A percentile compares a stretch with the other conserved stretches of the same genome.
Conservation (phyloP, 2,797 vertebrate genomes). For the Pangasius larnaudii region DNA sequence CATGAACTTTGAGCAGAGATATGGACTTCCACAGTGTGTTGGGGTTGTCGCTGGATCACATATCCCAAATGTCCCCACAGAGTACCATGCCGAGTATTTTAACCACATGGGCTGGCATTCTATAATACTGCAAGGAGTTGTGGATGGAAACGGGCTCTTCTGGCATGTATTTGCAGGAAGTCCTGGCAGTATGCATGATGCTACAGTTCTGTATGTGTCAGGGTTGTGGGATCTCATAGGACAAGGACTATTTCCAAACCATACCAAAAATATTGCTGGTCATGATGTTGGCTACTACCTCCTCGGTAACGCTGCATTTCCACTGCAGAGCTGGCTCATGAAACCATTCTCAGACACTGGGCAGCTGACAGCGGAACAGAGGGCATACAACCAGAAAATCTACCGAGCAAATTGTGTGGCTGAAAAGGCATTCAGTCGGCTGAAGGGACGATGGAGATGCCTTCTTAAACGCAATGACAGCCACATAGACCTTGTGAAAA, state of each 20-base stretch:
- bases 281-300: slow-evolving; percentile 40
- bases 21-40: slow-evolving; percentile 52
- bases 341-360: slow-evolving; percentile 49
- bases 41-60: slow-evolving; percentile 56
- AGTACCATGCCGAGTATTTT: slow-evolving; percentile 28
- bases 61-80: slow-evolving; percentile 40
- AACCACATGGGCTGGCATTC: slow-evolving; percentile 58
- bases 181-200: slow-evolving; percentile 53
- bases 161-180: slow-evolving; percentile 59
- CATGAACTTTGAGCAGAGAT: slow-evolving; percentile 17
- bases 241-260: slow-evolving; percentile 11
- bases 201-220: slow-evolving; percentile 33
- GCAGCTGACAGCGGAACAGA: slow-evolving; percentile 17
- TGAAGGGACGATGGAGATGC: slow-evolving; percentile 57
- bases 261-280: slow-evolving; percentile 1
- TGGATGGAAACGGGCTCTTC: slow-evolving; percentile 59
- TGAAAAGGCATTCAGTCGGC: slow-evolving; percentile 46
- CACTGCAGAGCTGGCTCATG: slow-evolving; percentile 57
- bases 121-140: slow-evolving; percentile 55
- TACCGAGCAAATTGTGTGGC: slow-evolving; percentile 16
- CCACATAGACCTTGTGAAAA: slow-evolving; percentile 51
- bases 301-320: slow-evolving; percentile 54
- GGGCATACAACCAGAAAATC: slow-evolving; percentile 43
- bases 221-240: slow-evolving; percentile 39
- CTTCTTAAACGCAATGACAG: slow-evolving; percentile 59